A percentile compares a stretch with the other conserved stretches of the same genome.
Evolutionary conservation across 2,113 vertebrate species (phyloP).

Genomic region (Podarcis muralis): DNA sequence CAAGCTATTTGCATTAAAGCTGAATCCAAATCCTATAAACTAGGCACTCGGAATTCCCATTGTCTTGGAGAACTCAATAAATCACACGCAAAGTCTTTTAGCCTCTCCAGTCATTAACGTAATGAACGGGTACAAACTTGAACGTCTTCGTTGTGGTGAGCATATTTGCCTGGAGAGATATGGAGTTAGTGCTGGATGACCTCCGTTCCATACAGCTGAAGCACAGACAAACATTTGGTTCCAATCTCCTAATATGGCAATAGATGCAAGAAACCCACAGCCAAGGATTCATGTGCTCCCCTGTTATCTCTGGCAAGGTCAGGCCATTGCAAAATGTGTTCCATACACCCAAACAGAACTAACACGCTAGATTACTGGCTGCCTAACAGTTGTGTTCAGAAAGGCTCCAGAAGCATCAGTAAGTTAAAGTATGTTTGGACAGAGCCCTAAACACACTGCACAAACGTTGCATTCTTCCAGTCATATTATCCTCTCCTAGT

Average conservation of each 20-base stretch:
- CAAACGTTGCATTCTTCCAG: background rate
- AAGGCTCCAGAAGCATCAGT: background rate
- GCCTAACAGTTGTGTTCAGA: background rate
- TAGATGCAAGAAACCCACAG: background rate
- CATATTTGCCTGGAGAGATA: background rate
- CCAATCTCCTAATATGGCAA: slow-evolving; percentile 22
- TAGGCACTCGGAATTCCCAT: background rate
- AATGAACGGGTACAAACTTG: background rate
- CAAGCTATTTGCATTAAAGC: background rate
- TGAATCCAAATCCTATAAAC: background rate
- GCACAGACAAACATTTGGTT: background rate
- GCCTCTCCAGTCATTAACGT: background rate
- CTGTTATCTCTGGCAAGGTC: slow-evolving; percentile 7
- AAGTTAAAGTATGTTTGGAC: background rate
- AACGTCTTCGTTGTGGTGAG: background rate
- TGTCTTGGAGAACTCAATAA: background rate
- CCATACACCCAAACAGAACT: background rate
- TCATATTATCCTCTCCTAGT: background rate
- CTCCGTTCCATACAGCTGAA: background rate
- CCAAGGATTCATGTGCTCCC: background rate
- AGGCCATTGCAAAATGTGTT: slow-evolving; percentile 14
- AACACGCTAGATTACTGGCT: background rate
- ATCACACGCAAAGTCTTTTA: background rate
- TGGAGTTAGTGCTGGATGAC: background rate
- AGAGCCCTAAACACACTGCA: background rate